Base-by-base conservation (phyloP, 2,888 invertebrate genomes). In the Caenorhabditis sp. region DNA sequence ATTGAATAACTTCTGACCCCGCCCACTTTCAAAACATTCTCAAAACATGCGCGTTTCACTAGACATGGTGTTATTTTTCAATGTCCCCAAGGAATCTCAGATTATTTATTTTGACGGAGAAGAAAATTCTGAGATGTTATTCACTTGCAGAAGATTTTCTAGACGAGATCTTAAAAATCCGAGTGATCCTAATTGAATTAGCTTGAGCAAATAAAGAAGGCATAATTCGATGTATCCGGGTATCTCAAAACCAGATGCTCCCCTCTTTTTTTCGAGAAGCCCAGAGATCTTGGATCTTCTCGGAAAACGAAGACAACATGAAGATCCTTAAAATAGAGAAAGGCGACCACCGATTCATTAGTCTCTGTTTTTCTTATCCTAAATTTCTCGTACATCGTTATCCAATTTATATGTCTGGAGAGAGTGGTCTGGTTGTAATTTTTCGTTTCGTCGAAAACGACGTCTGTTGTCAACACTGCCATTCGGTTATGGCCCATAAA, bases 401-500 rank as follows among this genome's bases (percentile, higher is more conserved):
- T 69, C 61, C 69, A 51, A 66, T 61, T 70, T 26, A 16, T 26
- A 19, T 31, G 44, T 76, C 68, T 61, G 49, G 41, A 7, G n/a
- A n/a, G 14, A n/a, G 56, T 28, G 38, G 38, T 56, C 54, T 38
- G 68, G 61, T 61, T 70, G 70, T 79, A 79, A 79, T 79, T 77
- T 63, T 54, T 28, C 19, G 14, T 54, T 68, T 51, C 51, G 22
- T 41, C 4, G 24, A 69, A 70, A 70, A 69, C 61, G 31, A 41
- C 73, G 14, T 54, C 54, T 54, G 41, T 69, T 79, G 79, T 79
- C 79, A 79, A 79, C 79, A 70, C 79, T 70, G 79, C 70, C 69
- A 77, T 77, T 77, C 70, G 70, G 79, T 79, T 79, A 79, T 79
- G 79, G 70, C 56, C 79, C 70, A 79, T 79, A 79, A 79, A 79